Evolutionary conservation across 2,113 vertebrate species (phyloP), one percentile per base, ranked within the genome.

Genomic region (Anguilla japonica): DNA sequence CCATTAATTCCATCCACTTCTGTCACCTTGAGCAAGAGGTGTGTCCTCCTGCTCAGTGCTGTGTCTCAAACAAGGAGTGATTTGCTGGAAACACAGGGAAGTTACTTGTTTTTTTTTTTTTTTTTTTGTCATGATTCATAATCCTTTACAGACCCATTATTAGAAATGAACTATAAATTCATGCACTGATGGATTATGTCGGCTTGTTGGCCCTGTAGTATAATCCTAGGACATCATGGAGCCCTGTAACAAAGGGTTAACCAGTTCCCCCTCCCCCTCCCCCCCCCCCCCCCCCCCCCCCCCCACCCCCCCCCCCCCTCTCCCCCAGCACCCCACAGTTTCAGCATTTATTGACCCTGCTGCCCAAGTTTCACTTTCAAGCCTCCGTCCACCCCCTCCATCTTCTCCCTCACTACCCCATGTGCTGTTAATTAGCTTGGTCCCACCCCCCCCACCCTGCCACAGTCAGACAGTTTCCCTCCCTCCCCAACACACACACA

Each of bases 371-470:
- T 56, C 57, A 81, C 75, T 84, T 67, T 82, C 86, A 84, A 85
- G 83, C 81, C 14, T 91, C 89, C 88, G 5, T 86, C 88, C 93
- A 88, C 88, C 84, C 89, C 92, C 88, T 91, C 93, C 88, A 93
- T 92, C 92, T 91, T 92, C 94, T 88, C 82, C 20, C 84, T 93
- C 93, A 92, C 93, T 92, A 91, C 93, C 92, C 94, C 95, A 96
- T 95, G 95, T 96, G 95, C 94, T 95, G 91, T 92, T 96, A 96
- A 97, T 96, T 95, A 96, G 92, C 93, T 84, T 20, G 34, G n/a
- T 83, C 40, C 20, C 20, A 7, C 63, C 3, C 41, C 63, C 84
- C 29, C 5, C 26, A 13, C 71, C 3, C 41, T 50, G 63, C 29
- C 7, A 93, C 94, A 94, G 93, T 95, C 94, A 94, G 90, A 93